Conservation (phyloP, 2,888 invertebrate genomes). For the Helleia helle region DNA sequence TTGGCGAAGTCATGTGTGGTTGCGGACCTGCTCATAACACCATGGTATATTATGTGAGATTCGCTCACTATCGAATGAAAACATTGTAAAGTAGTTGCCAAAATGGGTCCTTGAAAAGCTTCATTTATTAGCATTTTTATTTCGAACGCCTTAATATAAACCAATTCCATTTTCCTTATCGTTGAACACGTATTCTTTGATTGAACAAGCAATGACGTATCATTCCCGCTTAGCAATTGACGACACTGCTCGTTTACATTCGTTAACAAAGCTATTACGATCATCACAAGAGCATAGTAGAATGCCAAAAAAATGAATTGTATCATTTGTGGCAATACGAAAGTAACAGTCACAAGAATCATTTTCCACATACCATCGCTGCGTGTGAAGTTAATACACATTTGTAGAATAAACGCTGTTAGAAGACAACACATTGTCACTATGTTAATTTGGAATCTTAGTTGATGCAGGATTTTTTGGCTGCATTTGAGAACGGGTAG, state of each 20-base stretch:
- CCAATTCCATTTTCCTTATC: slow-evolving; percentile 36
- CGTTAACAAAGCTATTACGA: slow-evolving; percentile 33
- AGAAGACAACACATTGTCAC: slow-evolving; percentile 25
- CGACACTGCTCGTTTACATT: slow-evolving; percentile 33
- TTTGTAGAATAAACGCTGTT: slow-evolving; percentile 28
- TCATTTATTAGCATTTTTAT: slow-evolving; percentile 38
- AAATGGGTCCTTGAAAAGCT: slow-evolving; percentile 43
- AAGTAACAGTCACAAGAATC: slow-evolving; percentile 37
- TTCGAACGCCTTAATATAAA: slow-evolving; percentile 37
- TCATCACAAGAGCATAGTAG: slow-evolving; percentile 38
- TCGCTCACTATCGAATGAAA: slow-evolving; percentile 54
- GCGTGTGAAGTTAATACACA: slow-evolving; percentile 38
- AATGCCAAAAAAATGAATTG: slow-evolving; percentile 40
- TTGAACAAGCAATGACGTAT: slow-evolving; percentile 17
- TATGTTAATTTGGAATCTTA: slow-evolving; percentile 32
- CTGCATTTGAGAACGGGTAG: slow-evolving; percentile 24
- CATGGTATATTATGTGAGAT: slow-evolving; percentile 49
- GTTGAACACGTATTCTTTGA: slow-evolving; percentile 23
- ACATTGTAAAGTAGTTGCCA: slow-evolving; percentile 42
- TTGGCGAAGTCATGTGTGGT: slow-evolving; percentile 38
- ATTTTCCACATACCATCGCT: slow-evolving; percentile 42
- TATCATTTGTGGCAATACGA: slow-evolving; percentile 42
- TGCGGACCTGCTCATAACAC: slow-evolving; percentile 29
- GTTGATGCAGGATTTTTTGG: slow-evolving; percentile 25
- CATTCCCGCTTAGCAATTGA: slow-evolving; percentile 18